phyloP scores from a whole-genome alignment of 2,797 vertebrate species.

The Phoebastria nigripes region DNA sequence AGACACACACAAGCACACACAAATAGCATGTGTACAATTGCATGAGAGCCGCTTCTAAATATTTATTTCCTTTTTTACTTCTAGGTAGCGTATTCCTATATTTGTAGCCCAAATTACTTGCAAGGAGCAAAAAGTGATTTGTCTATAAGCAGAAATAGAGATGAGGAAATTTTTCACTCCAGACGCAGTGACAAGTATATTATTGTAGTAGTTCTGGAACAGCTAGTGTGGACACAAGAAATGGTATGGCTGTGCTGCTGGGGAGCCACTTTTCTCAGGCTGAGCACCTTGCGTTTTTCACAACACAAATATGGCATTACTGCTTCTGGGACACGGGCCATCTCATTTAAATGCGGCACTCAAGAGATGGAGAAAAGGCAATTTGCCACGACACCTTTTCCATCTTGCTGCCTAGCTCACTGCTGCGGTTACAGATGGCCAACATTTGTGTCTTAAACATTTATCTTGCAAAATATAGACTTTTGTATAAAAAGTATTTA shows the following conservation, averaged over 20 bases:
- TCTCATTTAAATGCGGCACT: not conserved
- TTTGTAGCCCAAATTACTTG: not conserved
- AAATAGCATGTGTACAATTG: not conserved
- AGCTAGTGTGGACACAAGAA: not conserved
- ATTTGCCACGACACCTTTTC: slow-evolving; percentile 45
- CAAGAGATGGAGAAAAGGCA: slow-evolving; percentile 6
- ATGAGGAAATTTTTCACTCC: not conserved
- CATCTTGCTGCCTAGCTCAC: slow-evolving; percentile 21
- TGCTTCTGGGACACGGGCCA: slow-evolving; percentile 8
- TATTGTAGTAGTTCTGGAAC: not conserved
- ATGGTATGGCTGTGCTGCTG: not conserved
- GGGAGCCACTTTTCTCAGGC: not conserved
- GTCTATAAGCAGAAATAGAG: not conserved
- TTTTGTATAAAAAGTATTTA: not conserved
- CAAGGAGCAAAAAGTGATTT: not conserved
- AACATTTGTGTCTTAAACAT: slow-evolving; percentile 36
- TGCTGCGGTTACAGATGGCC: slow-evolving; percentile 49
- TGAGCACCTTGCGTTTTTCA: slow-evolving; percentile 22
- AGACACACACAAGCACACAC: not conserved
- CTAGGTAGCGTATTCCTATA: not conserved
- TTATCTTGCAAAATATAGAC: not conserved
- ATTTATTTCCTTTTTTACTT: not conserved
- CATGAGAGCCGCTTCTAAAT: not conserved
- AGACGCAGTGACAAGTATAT: not conserved
- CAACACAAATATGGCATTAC: not conserved